Conservation (phyloP, 2,888 invertebrate species). For the Amphimallon solstitiale region DNA sequence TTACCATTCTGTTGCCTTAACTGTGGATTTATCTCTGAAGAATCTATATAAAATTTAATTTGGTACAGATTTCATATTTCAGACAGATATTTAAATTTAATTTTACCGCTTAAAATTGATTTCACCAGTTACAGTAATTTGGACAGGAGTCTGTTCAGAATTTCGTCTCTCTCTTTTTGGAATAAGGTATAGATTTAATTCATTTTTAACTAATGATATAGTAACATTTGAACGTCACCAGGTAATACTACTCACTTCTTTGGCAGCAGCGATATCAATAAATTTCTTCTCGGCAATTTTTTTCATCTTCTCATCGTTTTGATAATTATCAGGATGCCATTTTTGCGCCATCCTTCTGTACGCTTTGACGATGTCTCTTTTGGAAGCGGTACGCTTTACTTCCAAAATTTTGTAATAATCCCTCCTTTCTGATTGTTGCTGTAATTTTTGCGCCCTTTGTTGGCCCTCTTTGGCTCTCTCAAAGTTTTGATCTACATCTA, state of each 20-base stretch:
- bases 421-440: conserved; percentile 90
- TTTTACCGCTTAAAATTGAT: too few species aligned
- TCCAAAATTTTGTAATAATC: conserved; percentile 98
- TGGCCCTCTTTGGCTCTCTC: conserved; percentile 90
- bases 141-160: too few species aligned
- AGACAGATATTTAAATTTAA: too few species aligned
- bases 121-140: too few species aligned
- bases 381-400: conserved; percentile 89
- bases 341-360: conserved; percentile 97
- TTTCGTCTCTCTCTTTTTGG: too few species aligned
- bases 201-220: too few species aligned
- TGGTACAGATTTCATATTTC: too few species aligned
- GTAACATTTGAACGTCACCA: too few species aligned
- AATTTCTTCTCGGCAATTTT: conserved; percentile 96
- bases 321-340: conserved; percentile 98
- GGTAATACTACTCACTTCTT: conserved; percentile 95
- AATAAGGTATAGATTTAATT: too few species aligned
- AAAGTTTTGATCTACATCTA: conserved; percentile 81
- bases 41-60: too few species aligned
- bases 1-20: too few species aligned
- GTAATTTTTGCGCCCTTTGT: conserved; percentile 86
- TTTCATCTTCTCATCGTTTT: conserved; percentile 83
- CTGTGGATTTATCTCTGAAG: too few species aligned
- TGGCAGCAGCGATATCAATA: conserved; percentile 98
- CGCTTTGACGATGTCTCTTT: conserved; percentile 94